Percentiles rank a stretch among this genome's conserved stretches.
phyloP scores from a whole-genome alignment of 1,140 invertebrate species.

The Matsumurasca onukii region DNA sequence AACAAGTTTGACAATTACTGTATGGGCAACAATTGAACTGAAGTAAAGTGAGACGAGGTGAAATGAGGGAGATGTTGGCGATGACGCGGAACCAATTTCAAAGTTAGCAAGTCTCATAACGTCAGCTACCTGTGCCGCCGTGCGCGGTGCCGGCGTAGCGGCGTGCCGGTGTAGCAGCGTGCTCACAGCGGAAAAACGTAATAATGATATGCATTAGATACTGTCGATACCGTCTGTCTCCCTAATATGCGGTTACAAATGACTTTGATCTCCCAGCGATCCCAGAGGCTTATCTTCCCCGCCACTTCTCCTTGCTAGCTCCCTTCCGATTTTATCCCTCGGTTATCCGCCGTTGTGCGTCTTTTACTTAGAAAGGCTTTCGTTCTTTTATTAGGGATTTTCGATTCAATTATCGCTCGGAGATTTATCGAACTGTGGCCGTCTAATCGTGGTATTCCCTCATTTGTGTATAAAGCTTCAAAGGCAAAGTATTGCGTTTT shows the following conservation, averaged over 20 bases:
- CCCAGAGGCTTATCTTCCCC: not conserved
- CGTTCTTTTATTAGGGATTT: not conserved
- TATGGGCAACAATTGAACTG: no score
- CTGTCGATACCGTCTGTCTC: constrained; percentile 2
- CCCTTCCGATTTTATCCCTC: not conserved
- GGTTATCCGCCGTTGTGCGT: not conserved
- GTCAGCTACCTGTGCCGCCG: no score
- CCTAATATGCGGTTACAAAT: constrained; percentile 18
- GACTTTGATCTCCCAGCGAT: constrained; percentile 10
- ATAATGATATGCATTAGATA: constrained; percentile 19
- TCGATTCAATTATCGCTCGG: not conserved
- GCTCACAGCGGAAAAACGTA: constrained; percentile 16
- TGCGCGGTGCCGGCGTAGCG: no score
- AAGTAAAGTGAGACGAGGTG: no score
- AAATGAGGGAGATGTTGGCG: no score
- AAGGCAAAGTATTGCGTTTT: no score
- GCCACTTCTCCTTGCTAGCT: not conserved
- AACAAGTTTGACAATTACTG: no score
- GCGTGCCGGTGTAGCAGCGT: no score
- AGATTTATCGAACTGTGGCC: not conserved
- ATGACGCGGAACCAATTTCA: constrained; percentile 18
- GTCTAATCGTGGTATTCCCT: no score
- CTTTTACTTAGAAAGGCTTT: not conserved
- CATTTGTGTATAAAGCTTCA: no score
- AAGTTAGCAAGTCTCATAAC: constrained; percentile 4